phyloP scores from a whole-genome alignment of 2,797 vertebrate species.

The Enteromius paludinosus region DNA sequence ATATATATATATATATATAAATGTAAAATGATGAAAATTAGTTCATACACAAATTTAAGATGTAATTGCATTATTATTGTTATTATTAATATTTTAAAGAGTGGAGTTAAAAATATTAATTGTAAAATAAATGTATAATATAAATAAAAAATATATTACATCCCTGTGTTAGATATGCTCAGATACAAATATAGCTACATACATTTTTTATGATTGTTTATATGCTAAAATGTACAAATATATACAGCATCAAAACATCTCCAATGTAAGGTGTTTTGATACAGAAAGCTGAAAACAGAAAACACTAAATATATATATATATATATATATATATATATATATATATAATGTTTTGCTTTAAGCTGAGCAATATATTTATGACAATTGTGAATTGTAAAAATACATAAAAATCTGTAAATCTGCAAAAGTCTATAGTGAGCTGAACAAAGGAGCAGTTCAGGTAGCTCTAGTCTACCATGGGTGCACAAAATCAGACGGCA shows the following conservation, averaged over 20 bases:
- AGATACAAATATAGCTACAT: too few relatives aligned
- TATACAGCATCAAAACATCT: too few relatives aligned
- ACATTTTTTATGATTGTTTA: too few relatives aligned
- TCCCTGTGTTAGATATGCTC: too few relatives aligned
- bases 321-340: background rate
- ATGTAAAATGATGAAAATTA: background rate
- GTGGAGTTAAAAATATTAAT: background rate
- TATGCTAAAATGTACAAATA: too few relatives aligned
- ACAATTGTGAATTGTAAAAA: background rate
- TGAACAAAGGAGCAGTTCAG: constrained; percentile 49
- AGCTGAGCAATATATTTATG: background rate
- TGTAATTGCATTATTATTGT: background rate
- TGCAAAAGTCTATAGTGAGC: background rate
- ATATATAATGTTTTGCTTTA: background rate
- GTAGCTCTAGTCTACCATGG: constrained; percentile 65
- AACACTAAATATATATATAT: too few relatives aligned
- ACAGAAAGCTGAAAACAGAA: too few relatives aligned
- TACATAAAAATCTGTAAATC: background rate
- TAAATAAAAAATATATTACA: too few relatives aligned
- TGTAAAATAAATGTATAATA: too few relatives aligned
- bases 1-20: too few relatives aligned
- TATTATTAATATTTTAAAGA: background rate
- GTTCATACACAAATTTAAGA: background rate
- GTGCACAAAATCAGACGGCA: constrained; percentile 64
- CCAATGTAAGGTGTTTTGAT: too few relatives aligned